These are phyloP conservation scores for Callipepla squamata DNA, from an alignment of 2,113 vertebrate genomes.

Conservation along the genomic window DNA sequence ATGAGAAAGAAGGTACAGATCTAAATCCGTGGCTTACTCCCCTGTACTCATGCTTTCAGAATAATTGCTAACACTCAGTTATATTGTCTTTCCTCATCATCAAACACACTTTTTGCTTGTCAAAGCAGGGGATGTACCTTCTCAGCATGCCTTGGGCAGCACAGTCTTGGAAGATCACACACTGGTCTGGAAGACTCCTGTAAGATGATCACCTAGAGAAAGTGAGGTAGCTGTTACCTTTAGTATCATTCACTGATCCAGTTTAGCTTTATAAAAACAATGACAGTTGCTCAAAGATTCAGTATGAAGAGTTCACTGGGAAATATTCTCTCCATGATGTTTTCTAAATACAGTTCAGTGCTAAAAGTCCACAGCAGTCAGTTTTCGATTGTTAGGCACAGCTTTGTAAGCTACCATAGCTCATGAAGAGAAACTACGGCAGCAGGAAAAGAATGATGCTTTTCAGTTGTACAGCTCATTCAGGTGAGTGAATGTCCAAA, in stretches of 20 bases:
- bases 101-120: not conserved
- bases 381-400: not conserved
- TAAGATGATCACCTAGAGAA: not conserved
- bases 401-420: not conserved
- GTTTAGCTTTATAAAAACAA: not conserved
- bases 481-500: not conserved
- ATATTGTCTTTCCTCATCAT: not conserved
- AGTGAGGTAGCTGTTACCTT: not conserved
- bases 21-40: not conserved
- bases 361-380: not conserved
- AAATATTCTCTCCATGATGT: not conserved
- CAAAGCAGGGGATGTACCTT: not conserved
- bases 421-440: not conserved
- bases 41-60: not conserved
- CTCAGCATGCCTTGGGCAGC: not conserved
- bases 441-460: not conserved
- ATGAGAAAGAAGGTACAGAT: not conserved
- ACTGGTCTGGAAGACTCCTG: not conserved
- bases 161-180: not conserved
- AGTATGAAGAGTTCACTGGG: not conserved
- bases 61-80: not conserved
- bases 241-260: not conserved
- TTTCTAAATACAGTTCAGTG: slow-evolving; percentile 24
- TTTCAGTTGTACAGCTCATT: not conserved
- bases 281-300: not conserved